A percentile compares a stretch with the other conserved stretches of the same genome.
These are phyloP conservation scores for Ethmia dodecea DNA, from an alignment of 2,888 invertebrate species.

Conservation along the genomic window DNA sequence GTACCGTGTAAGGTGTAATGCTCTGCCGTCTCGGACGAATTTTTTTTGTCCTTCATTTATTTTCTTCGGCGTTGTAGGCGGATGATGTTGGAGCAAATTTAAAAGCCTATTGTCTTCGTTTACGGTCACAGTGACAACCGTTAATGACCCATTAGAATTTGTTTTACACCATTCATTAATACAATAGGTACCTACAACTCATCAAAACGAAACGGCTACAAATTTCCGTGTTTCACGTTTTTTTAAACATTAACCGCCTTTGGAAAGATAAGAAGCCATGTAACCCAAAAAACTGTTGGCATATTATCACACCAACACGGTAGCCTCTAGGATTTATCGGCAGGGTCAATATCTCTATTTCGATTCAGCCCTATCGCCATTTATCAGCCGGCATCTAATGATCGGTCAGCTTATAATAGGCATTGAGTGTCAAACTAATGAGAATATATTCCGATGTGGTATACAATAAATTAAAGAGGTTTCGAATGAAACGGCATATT, in stretches of 20 bases:
- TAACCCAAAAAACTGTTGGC: conserved; percentile 29
- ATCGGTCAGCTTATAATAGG: conserved; percentile 63
- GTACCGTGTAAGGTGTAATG: conserved; percentile 24
- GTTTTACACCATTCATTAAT: conserved; percentile 57
- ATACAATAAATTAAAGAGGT: conserved; percentile 64
- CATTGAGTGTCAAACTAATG: conserved; percentile 70
- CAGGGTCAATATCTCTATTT: conserved; percentile 58
- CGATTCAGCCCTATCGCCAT: conserved; percentile 49
- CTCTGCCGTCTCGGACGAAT: conserved; percentile 22
- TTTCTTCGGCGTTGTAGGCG: background rate
- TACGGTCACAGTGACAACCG: conserved; percentile 45
- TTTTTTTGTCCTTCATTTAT: conserved; percentile 1
- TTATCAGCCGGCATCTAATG: conserved; percentile 64
- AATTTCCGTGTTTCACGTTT: conserved; percentile 29
- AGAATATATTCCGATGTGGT: conserved; percentile 65
- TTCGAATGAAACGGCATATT: conserved; percentile 67
- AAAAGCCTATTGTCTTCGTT: conserved; percentile 26
- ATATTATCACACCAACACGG: conserved; percentile 32
- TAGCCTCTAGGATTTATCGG: conserved; percentile 46
- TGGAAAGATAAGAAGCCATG: conserved; percentile 39
- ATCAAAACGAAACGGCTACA: conserved; percentile 45
- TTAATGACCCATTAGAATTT: conserved; percentile 57
- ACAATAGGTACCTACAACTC: conserved; percentile 37
- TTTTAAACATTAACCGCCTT: conserved; percentile 48
- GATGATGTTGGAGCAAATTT: conserved; percentile 2